phyloP scores from a whole-genome alignment of 2,113 vertebrate genomes.

The Pelusios castaneus region DNA sequence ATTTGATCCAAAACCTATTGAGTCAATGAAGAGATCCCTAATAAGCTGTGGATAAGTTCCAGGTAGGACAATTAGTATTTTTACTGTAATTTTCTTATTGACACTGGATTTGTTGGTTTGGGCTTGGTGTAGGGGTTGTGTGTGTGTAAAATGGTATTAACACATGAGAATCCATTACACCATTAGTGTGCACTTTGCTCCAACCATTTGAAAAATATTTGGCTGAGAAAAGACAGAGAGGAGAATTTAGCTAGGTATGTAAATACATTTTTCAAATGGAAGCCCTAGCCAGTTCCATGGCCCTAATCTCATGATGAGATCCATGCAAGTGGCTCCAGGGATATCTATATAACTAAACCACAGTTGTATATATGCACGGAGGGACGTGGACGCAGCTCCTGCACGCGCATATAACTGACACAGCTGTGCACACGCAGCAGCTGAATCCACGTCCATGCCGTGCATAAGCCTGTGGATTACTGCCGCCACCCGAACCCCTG shows the following conservation, averaged over 20 bases:
- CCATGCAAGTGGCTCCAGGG: neutral
- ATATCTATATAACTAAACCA: no score
- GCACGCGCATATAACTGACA: no score
- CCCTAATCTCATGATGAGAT: neutral
- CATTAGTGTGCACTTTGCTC: neutral
- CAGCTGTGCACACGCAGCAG: no score
- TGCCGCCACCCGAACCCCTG: no score
- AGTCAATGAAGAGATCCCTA: neutral
- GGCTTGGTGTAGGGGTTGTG: neutral
- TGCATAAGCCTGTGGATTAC: no score
- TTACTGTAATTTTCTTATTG: neutral
- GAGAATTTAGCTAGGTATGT: neutral
- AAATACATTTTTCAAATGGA: neutral
- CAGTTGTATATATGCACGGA: no score
- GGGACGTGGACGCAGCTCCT: no score
- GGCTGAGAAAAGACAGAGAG: neutral
- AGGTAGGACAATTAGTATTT: neutral
- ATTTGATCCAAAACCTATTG: neutral
- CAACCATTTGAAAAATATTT: neutral
- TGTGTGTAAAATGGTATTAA: neutral
- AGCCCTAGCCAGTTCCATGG: neutral
- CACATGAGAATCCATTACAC: neutral
- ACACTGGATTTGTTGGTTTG: neutral
- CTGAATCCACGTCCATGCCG: no score
- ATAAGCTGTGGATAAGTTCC: neutral